phyloP scores from a whole-genome alignment of 2,888 invertebrate genomes.

The Nycteola revayana region DNA sequence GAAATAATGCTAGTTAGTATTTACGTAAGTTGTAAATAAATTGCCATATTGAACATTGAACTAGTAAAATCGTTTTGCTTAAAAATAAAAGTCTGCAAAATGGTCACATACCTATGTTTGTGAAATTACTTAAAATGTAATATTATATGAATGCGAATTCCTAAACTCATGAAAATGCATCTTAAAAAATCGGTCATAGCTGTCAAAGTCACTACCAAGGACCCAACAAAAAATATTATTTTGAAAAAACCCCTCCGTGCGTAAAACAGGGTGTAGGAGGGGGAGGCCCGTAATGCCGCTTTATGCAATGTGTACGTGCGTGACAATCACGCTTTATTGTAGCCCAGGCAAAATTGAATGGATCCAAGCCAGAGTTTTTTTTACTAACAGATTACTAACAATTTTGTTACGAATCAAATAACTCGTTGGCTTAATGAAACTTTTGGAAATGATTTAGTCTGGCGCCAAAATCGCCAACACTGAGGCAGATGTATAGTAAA shows the following conservation, averaged over 20 bases:
- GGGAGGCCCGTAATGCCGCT: constrained; percentile 45
- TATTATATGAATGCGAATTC: too few species aligned
- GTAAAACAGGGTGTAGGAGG: constrained; percentile 42
- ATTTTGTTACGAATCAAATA: constrained; percentile 9
- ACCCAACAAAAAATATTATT: constrained; percentile 49
- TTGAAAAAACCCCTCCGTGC: constrained; percentile 64
- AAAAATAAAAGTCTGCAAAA: too few species aligned
- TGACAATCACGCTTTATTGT: constrained; percentile 77
- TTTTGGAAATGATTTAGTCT: too few species aligned
- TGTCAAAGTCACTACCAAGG: constrained; percentile 36
- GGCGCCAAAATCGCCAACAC: too few species aligned
- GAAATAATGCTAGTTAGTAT: too few species aligned
- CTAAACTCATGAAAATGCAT: constrained; percentile 9
- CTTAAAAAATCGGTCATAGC: constrained; percentile 19
- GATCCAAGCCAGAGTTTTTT: constrained; percentile 26
- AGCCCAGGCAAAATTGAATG: constrained; percentile 67
- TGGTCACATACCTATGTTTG: too few species aligned
- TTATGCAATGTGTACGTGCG: constrained; percentile 77
- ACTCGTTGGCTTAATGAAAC: constrained; percentile 7
- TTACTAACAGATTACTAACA: constrained; percentile 12
- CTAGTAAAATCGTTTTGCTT: too few species aligned
- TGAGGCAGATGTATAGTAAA: too few species aligned
- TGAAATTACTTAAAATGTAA: too few species aligned
- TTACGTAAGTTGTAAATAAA: too few species aligned
- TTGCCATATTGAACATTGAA: too few species aligned